These are phyloP conservation scores for Chloropsis hardwickii DNA, from an alignment of 2,113 vertebrate species.

Conservation along the genomic window DNA sequence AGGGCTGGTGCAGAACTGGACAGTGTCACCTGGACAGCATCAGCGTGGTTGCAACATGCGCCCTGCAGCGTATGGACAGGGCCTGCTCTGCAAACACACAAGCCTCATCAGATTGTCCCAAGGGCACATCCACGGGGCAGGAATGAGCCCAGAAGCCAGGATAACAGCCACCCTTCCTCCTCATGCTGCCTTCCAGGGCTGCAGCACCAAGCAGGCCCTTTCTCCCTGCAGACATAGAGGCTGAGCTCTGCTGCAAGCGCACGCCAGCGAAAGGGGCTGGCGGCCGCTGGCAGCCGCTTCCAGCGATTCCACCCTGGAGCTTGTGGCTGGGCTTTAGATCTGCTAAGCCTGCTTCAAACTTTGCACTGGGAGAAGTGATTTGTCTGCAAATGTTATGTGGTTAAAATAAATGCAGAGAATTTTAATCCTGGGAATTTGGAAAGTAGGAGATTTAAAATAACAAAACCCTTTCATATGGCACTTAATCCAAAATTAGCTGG, in stretches of 20 bases:
- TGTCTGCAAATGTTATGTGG: slow-evolving; percentile 66
- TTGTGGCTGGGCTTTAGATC: slow-evolving; percentile 29
- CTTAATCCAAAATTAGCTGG: slow-evolving; percentile 61
- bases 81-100: background rate
- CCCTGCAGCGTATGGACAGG: background rate
- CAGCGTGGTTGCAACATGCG: background rate
- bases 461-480: slow-evolving; percentile 66
- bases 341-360: slow-evolving; percentile 44
- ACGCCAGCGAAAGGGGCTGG: background rate
- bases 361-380: slow-evolving; percentile 60
- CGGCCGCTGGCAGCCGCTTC: background rate
- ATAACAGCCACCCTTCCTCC: background rate
- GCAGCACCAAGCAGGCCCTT: background rate
- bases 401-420: slow-evolving; percentile 68
- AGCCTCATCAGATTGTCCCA: background rate
- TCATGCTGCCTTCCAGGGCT: background rate
- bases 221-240: background rate
- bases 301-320: background rate
- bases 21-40: background rate
- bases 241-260: background rate
- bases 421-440: slow-evolving; percentile 68
- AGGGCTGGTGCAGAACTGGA: background rate
- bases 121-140: background rate
- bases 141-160: background rate
- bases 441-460: slow-evolving; percentile 68